Evolutionary conservation across 2,113 vertebrate genomes (phyloP).

Genomic region (Empidonax alnorum): DNA sequence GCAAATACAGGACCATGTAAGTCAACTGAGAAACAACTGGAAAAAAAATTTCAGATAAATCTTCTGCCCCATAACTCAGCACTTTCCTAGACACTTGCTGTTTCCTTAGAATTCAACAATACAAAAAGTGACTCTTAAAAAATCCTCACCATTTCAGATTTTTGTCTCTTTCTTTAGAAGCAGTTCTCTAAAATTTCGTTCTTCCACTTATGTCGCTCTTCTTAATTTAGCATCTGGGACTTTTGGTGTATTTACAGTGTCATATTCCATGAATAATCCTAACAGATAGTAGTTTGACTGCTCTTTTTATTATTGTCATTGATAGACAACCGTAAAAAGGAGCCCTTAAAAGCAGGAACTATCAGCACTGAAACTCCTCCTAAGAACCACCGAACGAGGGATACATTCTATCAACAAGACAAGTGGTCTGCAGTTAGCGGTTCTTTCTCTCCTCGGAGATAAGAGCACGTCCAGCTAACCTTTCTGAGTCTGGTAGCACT

Average conservation of each 20-base stretch:
- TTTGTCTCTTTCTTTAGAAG: conserved; percentile 27
- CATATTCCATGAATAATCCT: conserved; percentile 24
- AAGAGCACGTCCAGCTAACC: not conserved
- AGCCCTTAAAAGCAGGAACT: not conserved
- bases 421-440: not conserved
- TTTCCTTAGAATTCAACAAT: not conserved
- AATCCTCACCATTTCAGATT: not conserved
- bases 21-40: not conserved
- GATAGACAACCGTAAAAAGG: not conserved
- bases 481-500: not conserved
- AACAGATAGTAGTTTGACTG: conserved; percentile 5
- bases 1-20: not conserved
- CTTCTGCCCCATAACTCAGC: not conserved
- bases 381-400: not conserved
- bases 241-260: conserved; percentile 9
- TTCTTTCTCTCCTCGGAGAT: not conserved
- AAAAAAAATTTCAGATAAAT: not conserved
- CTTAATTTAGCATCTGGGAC: conserved; percentile 42
- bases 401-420: not conserved
- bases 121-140: not conserved
- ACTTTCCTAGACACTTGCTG: not conserved
- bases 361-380: not conserved
- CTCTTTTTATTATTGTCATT: conserved; percentile 1
- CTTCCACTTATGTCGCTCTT: conserved; percentile 24
- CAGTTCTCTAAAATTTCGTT: conserved; percentile 34